Evolutionary conservation across 2,888 invertebrate genomes (phyloP).

Genomic region (Meloe dianella): DNA sequence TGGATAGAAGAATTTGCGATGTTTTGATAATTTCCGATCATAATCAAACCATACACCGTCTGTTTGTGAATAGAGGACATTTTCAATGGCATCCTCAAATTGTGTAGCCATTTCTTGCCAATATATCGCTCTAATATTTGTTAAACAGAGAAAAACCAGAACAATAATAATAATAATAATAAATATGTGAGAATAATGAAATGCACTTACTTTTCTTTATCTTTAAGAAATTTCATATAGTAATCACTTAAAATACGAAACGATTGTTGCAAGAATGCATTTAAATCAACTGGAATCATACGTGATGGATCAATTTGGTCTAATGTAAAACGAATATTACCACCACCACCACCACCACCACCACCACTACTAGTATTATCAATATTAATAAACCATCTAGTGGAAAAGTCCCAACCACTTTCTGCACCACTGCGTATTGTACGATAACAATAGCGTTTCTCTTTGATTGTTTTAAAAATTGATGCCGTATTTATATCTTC

Average conservation of each 20-base stretch:
- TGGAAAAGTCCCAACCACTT: conserved; percentile 88
- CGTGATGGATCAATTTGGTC: conserved; percentile 71
- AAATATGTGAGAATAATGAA: too few species aligned
- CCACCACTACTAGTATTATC: conserved; percentile 69
- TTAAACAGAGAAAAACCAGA: too few species aligned
- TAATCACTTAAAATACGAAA: conserved; percentile 68
- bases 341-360: conserved; percentile 60
- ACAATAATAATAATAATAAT: too few species aligned
- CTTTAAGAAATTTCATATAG: conserved; percentile 71
- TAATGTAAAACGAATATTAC: too few species aligned
- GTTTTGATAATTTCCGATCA: conserved; percentile 64
- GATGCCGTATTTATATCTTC: conserved; percentile 66
- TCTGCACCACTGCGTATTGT: conserved; percentile 68
- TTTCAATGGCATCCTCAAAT: conserved; percentile 68
- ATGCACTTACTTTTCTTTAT: conserved; percentile 61
- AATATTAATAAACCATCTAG: conserved; percentile 77
- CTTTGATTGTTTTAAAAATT: conserved; percentile 56
- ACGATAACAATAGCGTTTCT: conserved; percentile 64
- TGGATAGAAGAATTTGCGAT: conserved; percentile 72
- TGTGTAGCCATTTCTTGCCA: conserved; percentile 59
- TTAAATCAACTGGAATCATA: conserved; percentile 84
- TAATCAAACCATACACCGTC: conserved; percentile 84
- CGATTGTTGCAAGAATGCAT: conserved; percentile 76
- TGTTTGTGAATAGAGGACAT: conserved; percentile 76
- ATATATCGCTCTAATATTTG: conserved; percentile 58